These are phyloP conservation scores for Agapornis roseicollis DNA, from an alignment of 2,113 vertebrate genomes.

Conservation along the genomic window DNA sequence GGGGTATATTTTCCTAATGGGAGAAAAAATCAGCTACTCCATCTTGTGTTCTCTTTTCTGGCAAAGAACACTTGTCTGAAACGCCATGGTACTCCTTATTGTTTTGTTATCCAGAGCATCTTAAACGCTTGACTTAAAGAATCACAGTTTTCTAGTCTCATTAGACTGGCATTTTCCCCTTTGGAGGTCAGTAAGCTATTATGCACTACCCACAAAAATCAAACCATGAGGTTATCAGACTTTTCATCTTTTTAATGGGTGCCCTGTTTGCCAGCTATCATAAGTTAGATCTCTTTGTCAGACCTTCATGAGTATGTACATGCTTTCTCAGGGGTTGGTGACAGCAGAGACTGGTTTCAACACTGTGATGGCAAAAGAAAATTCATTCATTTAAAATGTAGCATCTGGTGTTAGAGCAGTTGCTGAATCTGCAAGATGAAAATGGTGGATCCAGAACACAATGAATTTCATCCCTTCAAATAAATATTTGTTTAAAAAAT, in stretches of 20 bases:
- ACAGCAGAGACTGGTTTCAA: not conserved
- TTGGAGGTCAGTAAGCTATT: conserved; percentile 36
- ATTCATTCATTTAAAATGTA: not conserved
- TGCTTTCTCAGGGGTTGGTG: not conserved
- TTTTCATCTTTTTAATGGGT: not conserved
- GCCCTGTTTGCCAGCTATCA: not conserved
- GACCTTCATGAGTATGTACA: not conserved
- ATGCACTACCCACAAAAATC: not conserved
- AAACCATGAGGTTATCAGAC: not conserved
- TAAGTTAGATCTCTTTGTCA: not conserved
- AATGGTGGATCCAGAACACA: not conserved
- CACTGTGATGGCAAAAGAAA: not conserved
- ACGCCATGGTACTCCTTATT: not conserved
- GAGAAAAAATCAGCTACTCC: conserved; percentile 21
- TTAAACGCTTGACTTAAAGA: conserved; percentile 17
- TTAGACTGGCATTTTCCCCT: not conserved
- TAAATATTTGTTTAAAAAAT: not conserved
- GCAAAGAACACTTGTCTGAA: not conserved
- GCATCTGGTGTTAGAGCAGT: not conserved
- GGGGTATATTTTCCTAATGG: conserved; percentile 14
- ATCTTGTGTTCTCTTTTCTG: not conserved
- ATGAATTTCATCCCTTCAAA: not conserved
- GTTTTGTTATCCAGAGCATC: not conserved
- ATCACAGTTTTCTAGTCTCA: not conserved
- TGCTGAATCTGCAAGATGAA: not conserved